Evolutionary conservation across 2,888 invertebrate species (phyloP).

Genomic region (Drosophila parthenogenetica): DNA sequence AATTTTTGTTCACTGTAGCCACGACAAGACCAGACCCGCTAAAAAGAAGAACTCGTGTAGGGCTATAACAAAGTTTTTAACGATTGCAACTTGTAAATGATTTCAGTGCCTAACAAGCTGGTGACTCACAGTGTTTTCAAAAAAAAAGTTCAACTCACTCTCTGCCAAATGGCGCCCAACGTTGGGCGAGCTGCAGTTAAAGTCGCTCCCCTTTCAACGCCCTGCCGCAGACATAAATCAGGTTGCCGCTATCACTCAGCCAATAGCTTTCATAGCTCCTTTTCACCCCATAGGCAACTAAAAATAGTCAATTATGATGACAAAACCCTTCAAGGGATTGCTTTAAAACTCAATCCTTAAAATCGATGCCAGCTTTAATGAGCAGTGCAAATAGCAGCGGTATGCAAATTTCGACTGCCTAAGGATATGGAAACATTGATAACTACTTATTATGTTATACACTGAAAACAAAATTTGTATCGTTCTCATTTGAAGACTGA

Average conservation of each 20-base stretch:
- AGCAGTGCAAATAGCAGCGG: conserved; percentile 35
- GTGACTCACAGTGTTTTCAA: conserved; percentile 4
- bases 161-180: conserved; percentile 10
- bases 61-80: conserved; percentile 33
- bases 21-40: neutral
- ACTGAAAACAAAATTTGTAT: no score
- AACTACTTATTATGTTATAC: conserved; percentile 44
- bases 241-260: conserved; percentile 18
- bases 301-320: conserved; percentile 21
- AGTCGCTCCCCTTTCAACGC: neutral
- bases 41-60: conserved; percentile 3
- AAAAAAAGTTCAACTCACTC: neutral
- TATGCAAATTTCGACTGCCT: conserved; percentile 36
- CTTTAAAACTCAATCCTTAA: neutral
- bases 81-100: conserved; percentile 38
- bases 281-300: conserved; percentile 3
- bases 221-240: conserved; percentile 10
- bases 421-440: conserved; percentile 27
- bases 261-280: neutral
- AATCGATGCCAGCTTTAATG: conserved; percentile 40
- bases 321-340: neutral
- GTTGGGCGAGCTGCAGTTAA: conserved; percentile 8
- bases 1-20: neutral
- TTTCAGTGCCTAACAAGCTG: conserved; percentile 30
- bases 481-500: no score